Evolutionary conservation across 92 coral and sea anemone species (phyloP).

Genomic region (Pocillopora meandrina): DNA sequence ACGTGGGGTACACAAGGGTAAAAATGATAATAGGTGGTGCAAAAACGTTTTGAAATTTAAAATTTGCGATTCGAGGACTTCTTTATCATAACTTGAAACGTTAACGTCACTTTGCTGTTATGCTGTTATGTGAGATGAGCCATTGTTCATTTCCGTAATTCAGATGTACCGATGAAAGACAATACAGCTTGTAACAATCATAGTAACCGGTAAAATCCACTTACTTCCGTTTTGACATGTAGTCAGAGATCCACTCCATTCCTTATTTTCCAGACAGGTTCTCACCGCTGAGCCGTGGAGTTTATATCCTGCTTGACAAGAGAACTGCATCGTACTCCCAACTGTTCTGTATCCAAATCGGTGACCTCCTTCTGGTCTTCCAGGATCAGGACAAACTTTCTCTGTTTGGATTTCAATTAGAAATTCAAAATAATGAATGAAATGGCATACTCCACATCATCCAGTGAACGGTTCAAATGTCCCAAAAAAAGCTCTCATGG

Average conservation of each 20-base stretch:
- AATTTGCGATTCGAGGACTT: no score
- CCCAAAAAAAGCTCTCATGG: no score
- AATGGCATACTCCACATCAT: no score
- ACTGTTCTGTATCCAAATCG: conserved; percentile 51
- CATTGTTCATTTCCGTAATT: no score
- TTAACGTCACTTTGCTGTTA: no score
- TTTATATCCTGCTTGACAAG: conserved; percentile 65
- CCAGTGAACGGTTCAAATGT: no score
- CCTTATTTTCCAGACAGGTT: conserved; percentile 60
- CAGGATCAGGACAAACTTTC: conserved; percentile 64
- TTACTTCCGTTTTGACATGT: conserved; percentile 79
- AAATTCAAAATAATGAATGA: no score
- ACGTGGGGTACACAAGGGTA: background rate
- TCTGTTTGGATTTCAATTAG: conserved; percentile 23
- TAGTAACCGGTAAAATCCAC: conserved; percentile 1
- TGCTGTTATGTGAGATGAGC: no score
- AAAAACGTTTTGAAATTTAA: no score
- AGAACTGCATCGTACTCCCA: conserved; percentile 55
- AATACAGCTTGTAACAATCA: no score
- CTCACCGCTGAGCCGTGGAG: conserved; percentile 70
- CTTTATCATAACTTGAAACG: no score
- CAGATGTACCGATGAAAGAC: no score
- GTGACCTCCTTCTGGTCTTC: conserved; percentile 53
- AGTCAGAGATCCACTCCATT: conserved; percentile 73
- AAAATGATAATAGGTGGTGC: background rate